Conservation (phyloP, 2,888 invertebrate genomes). For the Peribatodes rhomboidaria region DNA sequence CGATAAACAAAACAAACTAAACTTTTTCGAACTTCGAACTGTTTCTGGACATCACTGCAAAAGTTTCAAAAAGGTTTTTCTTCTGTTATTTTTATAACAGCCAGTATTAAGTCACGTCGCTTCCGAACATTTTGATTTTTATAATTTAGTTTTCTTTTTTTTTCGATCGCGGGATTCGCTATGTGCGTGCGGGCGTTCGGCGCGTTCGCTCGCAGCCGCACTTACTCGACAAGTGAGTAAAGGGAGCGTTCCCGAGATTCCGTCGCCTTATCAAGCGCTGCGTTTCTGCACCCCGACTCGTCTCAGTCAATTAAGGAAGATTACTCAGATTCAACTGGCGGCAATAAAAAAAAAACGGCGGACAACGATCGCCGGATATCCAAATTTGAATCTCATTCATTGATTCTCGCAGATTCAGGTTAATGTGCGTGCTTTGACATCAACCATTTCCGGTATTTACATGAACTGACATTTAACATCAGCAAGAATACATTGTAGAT, state of each 20-base stretch:
- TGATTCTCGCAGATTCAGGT: slow-evolving; percentile 44
- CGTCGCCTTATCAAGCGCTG: slow-evolving; percentile 55
- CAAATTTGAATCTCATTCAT: slow-evolving; percentile 48
- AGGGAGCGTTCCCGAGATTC: slow-evolving; percentile 61
- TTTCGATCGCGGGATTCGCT: slow-evolving; percentile 47
- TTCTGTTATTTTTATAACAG: slow-evolving; percentile 44
- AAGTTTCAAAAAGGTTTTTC: slow-evolving; percentile 42
- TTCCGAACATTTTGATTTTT: slow-evolving; percentile 60
- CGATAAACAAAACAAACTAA: slow-evolving; percentile 41
- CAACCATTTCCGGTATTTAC: slow-evolving; percentile 40
- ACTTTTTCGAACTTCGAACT: slow-evolving; percentile 41
- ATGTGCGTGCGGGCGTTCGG: slow-evolving; percentile 50
- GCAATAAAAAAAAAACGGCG: slow-evolving; percentile 49
- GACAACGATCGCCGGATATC: slow-evolving; percentile 41
- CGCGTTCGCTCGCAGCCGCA: slow-evolving; percentile 65
- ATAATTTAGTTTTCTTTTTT: slow-evolving; percentile 48
- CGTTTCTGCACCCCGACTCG: slow-evolving; percentile 61
- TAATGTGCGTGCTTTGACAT: slow-evolving; percentile 48
- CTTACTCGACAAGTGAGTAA: slow-evolving; percentile 68
- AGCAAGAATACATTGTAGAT: background rate
- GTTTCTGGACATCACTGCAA: slow-evolving; percentile 41
- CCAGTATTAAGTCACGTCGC: slow-evolving; percentile 60
- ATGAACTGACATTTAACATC: slow-evolving; percentile 23
- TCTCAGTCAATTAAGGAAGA: slow-evolving; percentile 66
- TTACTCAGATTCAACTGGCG: slow-evolving; percentile 60